Evolutionary conservation across 2,888 invertebrate species (phyloP).

Genomic region (Cryptocheilus praepositus): DNA sequence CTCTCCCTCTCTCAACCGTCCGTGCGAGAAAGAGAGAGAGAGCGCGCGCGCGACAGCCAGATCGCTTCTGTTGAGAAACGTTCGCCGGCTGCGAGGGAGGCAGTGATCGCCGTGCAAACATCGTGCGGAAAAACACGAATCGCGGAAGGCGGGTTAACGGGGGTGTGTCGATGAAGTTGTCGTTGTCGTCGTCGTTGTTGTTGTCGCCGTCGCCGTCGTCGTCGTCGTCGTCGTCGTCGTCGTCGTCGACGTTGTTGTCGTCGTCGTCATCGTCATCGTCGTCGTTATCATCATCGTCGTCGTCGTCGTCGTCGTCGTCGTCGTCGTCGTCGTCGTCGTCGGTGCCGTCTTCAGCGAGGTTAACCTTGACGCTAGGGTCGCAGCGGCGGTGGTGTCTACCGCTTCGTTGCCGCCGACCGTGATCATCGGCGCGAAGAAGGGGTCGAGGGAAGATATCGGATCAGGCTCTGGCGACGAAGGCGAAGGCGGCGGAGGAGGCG

Average conservation of each 20-base stretch:
- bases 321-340: no score
- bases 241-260: no score
- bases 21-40: conserved; percentile 9
- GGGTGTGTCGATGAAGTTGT: conserved; percentile 59
- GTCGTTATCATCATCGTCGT: no score
- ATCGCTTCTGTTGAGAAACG: neutral
- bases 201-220: no score
- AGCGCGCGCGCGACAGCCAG: conserved; percentile 1
- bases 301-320: no score
- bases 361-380: conserved; percentile 24
- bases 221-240: no score
- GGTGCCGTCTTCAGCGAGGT: conserved; percentile 9
- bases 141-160: conserved; percentile 11
- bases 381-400: conserved; percentile 39
- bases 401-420: conserved; percentile 42
- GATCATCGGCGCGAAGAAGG: conserved; percentile 43
- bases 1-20: conserved; percentile 3
- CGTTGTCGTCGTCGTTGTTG: no score
- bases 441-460: neutral
- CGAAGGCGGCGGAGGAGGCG: conserved; percentile 1
- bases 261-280: no score
- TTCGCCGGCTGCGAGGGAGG: neutral
- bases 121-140: conserved; percentile 5
- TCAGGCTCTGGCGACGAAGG: conserved; percentile 2
- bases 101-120: neutral